phyloP scores from a whole-genome alignment of 2,797 vertebrate species.

The Clarias laeviceps region DNA sequence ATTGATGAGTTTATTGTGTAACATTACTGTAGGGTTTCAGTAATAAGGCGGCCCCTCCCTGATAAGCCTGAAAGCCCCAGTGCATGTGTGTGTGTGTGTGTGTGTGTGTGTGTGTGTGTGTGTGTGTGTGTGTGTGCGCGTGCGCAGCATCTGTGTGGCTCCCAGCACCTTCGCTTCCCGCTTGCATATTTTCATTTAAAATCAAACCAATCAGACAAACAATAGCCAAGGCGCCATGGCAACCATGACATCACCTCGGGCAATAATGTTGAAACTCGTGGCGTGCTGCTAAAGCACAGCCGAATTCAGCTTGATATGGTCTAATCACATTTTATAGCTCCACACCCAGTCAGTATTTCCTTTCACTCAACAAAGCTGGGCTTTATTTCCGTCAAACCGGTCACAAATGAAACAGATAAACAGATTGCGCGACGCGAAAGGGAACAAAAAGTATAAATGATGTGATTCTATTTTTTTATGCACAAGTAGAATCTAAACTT shows the following conservation, averaged over 20 bases:
- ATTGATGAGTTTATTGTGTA: constrained; percentile 27
- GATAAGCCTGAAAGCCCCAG: constrained; percentile 5
- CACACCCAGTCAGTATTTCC: constrained; percentile 16
- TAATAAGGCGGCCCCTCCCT: constrained; percentile 2
- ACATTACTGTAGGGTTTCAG: constrained; percentile 9
- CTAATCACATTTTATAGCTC: constrained; percentile 19
- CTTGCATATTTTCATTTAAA: constrained; percentile 16
- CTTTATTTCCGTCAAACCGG: neutral
- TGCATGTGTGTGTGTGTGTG: neutral
- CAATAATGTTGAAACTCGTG: constrained; percentile 33
- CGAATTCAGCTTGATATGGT: neutral
- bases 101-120: neutral
- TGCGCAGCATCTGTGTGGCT: constrained; percentile 15
- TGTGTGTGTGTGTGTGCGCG: neutral
- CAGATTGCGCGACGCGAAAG: neutral
- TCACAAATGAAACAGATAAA: neutral
- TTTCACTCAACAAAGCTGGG: neutral
- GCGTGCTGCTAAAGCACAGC: constrained; percentile 10
- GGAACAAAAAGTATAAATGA: neutral
- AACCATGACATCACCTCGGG: constrained; percentile 20
- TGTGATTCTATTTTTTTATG: neutral
- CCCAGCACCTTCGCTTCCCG: constrained; percentile 4
- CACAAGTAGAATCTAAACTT: neutral
- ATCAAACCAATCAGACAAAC: constrained; percentile 44
- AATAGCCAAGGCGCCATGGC: constrained; percentile 38